Base-by-base conservation (phyloP, 2,797 vertebrate genomes). In the Epinephelus malabaricus region DNA sequence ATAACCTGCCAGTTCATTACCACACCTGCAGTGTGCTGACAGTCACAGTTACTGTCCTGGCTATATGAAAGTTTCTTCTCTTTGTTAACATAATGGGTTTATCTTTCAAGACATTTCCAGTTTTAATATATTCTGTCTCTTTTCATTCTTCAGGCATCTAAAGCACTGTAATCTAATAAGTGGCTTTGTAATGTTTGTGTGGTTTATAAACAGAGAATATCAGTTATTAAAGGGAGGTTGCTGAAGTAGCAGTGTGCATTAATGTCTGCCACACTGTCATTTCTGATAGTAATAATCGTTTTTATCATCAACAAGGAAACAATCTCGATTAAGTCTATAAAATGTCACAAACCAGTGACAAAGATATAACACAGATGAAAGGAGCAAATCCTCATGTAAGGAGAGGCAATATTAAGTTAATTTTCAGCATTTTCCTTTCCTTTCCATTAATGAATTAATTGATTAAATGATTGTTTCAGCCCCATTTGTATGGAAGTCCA, bases 1-100 rank as follows among this genome's bases (percentile, higher is more conserved):
- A 73, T 65, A 76, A 53, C 54, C 56, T 43, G 55, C 64, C 61
- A 63, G 49, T 21, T 75, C 55, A 53, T 49, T 30, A 27, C 23
- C 21, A 27, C 49, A 46, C 68, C 38, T 30, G 63, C 47, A 65
- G 3, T 3, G 11, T 34, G 25, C 18, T 43, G 54, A 46, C 63
- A 55, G 38, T 54, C 43, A 19, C 50, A 13, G 14, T 2, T 3
- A 64, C 34, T 9, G 18, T 27, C 45, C 5, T 17, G 30, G 65
- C 53, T 40, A 23, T 10, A 18, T 49, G 54, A 47, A 19, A 8
- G 19, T 47, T 25, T 38, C 3, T 18, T 30, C 38, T 34, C 9
- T 70, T 55, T 71, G 19, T 66, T 62, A 63, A 46, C 27, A 18
- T 43, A 6, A 46, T 58, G 3, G n/a, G 17, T 50, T 65, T 7